Base-by-base conservation (phyloP, 64 coral and sea anemone species). In the Stichodactyla helianthus region DNA sequence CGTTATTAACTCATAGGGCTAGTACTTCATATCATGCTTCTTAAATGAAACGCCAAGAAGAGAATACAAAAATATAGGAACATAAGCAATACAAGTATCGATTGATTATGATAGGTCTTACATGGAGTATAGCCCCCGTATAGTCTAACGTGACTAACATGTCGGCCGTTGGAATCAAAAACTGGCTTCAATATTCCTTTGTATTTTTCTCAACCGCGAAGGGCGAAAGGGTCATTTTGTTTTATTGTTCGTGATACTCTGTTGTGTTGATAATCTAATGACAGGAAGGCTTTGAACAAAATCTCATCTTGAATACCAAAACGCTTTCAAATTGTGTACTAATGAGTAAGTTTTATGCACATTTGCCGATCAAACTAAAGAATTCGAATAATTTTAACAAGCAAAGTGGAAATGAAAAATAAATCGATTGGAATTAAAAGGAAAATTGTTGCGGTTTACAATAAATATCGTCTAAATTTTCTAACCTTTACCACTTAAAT, bases 201-300 rank as follows among this genome's bases (percentile, higher is more conserved):
- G 68, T 74, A n/a, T 74, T 74, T 28, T 74, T 23, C 68, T 74
- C 68, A 74, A 74, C 68, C 68, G 25, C 68, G 23, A 28, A 74
- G 68, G 68, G 68, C 25, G 25, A 31, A 13, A 31, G 68, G 68
- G 68, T 74, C 68, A 74, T 74, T 23, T 74, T 31, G 68, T 74
- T 28, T n/a, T 74, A 74, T 74, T 74, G 68, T 74, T 23, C 5
- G n/a, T n/a, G 27, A 74, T 74, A 23, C 7, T 65, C 62, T 31
- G 25, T 74, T 31, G 0, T 74, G 26, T 74, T 12, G 25, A 74
- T 74, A 74, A 74, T 74, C 68, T 23, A 27, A 23, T 23, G 25
- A 35, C 68, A 74, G 68, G 68, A 74, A 74, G 25, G 68, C 68
- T 74, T 74, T 74, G 25, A 74, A 23, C 10, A 74, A 31, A 27